Evolutionary conservation across 2,797 vertebrate species (phyloP).

Genomic region (Enteromius anoplus): DNA sequence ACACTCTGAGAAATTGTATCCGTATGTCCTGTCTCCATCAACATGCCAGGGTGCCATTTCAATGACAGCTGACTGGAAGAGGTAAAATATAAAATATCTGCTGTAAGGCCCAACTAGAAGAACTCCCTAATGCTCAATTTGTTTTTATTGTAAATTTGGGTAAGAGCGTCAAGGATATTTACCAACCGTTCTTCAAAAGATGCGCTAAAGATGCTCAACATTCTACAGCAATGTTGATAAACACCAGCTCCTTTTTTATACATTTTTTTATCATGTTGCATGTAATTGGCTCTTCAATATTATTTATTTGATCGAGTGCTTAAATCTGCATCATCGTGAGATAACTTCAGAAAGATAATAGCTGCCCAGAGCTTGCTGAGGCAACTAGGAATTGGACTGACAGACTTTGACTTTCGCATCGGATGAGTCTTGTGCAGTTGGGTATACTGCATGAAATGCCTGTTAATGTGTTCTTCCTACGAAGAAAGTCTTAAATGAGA

Average conservation of each 20-base stretch:
- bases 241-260: background rate
- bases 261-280: background rate
- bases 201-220: background rate
- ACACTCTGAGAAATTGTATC: constrained; percentile 13
- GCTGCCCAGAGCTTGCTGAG: background rate
- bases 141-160: too few species aligned
- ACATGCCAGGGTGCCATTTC: constrained; percentile 23
- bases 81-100: constrained; percentile 16
- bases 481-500: background rate
- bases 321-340: background rate
- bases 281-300: background rate
- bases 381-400: background rate
- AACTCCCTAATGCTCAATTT: background rate
- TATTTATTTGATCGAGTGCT: constrained; percentile 6
- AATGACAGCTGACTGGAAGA: constrained; percentile 24
- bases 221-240: background rate
- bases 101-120: background rate
- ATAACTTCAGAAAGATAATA: background rate
- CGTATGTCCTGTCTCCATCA: constrained; percentile 18
- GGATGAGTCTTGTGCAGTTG: constrained; percentile 3
- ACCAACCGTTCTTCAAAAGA: background rate
- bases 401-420: background rate
- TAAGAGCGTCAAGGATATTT: background rate
- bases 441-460: background rate
- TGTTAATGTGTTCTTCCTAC: constrained; percentile 14